phyloP scores from a whole-genome alignment of 1,140 invertebrate species.

The Agrilus planipennis region DNA sequence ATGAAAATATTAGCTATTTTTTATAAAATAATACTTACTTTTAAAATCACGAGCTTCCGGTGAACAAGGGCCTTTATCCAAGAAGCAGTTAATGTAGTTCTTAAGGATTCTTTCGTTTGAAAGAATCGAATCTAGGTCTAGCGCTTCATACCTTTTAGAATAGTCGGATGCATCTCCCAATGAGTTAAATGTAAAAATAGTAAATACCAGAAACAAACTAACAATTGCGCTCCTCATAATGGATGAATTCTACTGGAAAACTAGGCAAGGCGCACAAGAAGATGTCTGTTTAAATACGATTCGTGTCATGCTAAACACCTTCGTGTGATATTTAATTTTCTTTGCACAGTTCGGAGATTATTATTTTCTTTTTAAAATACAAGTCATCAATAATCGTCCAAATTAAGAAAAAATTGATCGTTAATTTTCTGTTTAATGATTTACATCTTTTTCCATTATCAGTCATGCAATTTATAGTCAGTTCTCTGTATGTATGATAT shows the following conservation, averaged over 20 bases:
- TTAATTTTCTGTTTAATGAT: too few species aligned
- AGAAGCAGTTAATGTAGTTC: conserved; percentile 50
- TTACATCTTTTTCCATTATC: too few species aligned
- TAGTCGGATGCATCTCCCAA: too few species aligned
- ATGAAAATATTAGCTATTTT: not conserved
- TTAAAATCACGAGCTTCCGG: conserved; percentile 52
- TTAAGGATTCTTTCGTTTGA: conserved; percentile 46
- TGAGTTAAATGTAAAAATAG: too few species aligned
- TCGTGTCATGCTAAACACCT: not conserved
- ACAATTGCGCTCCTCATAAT: conserved; percentile 13
- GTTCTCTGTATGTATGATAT: too few species aligned
- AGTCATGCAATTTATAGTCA: too few species aligned
- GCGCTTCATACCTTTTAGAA: conserved; percentile 44
- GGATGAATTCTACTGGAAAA: not conserved
- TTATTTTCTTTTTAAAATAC: too few species aligned
- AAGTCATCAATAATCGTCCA: too few species aligned
- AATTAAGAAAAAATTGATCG: too few species aligned
- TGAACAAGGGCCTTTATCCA: conserved; percentile 53
- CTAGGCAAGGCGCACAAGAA: not conserved
- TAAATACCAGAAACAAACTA: too few species aligned
- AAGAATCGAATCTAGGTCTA: conserved; percentile 49
- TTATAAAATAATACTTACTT: conserved; percentile 39
- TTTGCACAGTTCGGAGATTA: too few species aligned
- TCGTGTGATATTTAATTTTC: not conserved
- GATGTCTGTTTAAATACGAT: not conserved